phyloP scores from a whole-genome alignment of 2,797 vertebrate genomes.

The Ptychadena robeensis region DNA sequence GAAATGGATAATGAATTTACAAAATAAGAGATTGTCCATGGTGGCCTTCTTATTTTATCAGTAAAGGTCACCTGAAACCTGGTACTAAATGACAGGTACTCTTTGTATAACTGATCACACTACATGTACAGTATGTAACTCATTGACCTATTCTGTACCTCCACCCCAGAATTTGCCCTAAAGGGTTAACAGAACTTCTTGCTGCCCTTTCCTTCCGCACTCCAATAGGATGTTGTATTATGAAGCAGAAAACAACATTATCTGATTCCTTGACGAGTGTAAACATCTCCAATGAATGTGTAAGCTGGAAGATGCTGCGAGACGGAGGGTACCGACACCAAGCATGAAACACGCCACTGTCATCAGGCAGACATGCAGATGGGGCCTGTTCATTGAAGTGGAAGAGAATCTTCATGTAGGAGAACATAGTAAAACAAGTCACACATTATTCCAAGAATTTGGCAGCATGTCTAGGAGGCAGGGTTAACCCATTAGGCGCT shows the following conservation, averaged over 20 bases:
- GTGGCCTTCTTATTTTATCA: neutral
- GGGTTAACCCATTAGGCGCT: slow-evolving; percentile 1
- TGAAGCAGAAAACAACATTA: slow-evolving; percentile 45
- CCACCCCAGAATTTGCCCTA: slow-evolving; percentile 2
- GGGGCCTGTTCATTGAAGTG: slow-evolving; percentile 47
- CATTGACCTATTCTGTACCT: neutral
- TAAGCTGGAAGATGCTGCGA: slow-evolving; percentile 12
- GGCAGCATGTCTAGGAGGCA: neutral
- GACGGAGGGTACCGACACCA: slow-evolving; percentile 20
- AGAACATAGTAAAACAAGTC: slow-evolving; percentile 40
- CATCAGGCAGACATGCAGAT: slow-evolving; percentile 49
- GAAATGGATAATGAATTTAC: too few relatives aligned
- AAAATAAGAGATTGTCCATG: neutral
- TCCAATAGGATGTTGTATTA: neutral
- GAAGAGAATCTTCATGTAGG: slow-evolving; percentile 37
- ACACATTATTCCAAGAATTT: slow-evolving; percentile 37
- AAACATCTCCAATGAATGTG: slow-evolving; percentile 36
- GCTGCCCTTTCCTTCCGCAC: slow-evolving; percentile 52
- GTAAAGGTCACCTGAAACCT: neutral
- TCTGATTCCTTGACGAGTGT: neutral
- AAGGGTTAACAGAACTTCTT: slow-evolving; percentile 63
- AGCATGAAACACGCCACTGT: slow-evolving; percentile 30
- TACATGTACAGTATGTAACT: neutral
- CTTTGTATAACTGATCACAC: too few relatives aligned
- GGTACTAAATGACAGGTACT: neutral